Evolutionary conservation across 2,113 vertebrate genomes (phyloP).

Genomic region (Chiloscyllium plagiosum): DNA sequence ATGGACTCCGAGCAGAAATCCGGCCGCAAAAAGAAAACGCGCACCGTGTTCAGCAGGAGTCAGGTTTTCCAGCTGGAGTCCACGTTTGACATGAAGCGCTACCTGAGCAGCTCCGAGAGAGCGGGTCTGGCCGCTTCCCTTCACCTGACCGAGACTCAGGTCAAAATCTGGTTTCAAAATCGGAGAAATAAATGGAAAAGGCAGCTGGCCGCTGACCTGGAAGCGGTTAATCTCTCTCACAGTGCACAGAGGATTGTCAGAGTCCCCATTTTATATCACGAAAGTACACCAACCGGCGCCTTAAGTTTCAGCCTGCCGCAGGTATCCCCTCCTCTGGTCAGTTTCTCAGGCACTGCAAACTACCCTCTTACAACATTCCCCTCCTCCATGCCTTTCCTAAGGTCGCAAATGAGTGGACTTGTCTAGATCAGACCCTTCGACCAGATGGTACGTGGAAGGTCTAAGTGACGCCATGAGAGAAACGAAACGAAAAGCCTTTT

Average conservation of each 20-base stretch:
- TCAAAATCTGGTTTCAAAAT: slow-evolving; percentile 90
- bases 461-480: background rate
- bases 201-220: slow-evolving; percentile 78
- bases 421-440: slow-evolving; percentile 57
- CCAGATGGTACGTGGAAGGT: slow-evolving; percentile 39
- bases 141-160: slow-evolving; percentile 80
- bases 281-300: slow-evolving; percentile 56
- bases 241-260: slow-evolving; percentile 75
- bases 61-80: slow-evolving; percentile 83
- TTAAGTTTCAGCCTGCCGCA: slow-evolving; percentile 66
- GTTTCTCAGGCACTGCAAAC: slow-evolving; percentile 64
- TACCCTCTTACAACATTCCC: slow-evolving; percentile 77
- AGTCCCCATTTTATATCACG: slow-evolving; percentile 85
- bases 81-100: slow-evolving; percentile 78
- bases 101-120: slow-evolving; percentile 78
- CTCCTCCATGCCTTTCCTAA: slow-evolving; percentile 68
- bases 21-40: slow-evolving; percentile 74
- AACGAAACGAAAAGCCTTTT: background rate
- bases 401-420: slow-evolving; percentile 81
- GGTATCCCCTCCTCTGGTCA: slow-evolving; percentile 59
- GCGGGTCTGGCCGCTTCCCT: slow-evolving; percentile 72
- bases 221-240: slow-evolving; percentile 69
- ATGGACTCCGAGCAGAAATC: slow-evolving; percentile 42
- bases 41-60: slow-evolving; percentile 80
- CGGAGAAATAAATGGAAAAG: slow-evolving; percentile 85